These are phyloP conservation scores for Lycodopsis pacificus DNA, from an alignment of 2,797 vertebrate species.

Conservation along the genomic window DNA sequence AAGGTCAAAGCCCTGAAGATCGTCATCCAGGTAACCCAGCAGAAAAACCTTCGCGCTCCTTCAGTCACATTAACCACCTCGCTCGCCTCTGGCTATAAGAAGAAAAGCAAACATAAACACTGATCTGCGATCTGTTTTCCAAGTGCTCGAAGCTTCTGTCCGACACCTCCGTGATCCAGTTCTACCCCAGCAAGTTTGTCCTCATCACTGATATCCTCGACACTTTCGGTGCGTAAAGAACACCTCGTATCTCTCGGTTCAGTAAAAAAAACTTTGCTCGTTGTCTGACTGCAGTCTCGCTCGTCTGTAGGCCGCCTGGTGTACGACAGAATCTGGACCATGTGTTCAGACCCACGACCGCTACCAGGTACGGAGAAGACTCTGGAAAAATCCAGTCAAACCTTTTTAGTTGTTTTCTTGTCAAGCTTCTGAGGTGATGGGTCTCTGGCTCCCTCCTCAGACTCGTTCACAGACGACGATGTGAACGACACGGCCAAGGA, in stretches of 20 bases:
- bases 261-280: neutral
- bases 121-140: constrained; percentile 36
- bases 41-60: neutral
- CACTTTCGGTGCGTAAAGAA: constrained; percentile 91
- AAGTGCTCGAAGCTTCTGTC: constrained; percentile 98
- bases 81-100: neutral
- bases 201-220: constrained; percentile 98
- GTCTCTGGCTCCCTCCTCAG: constrained; percentile 69
- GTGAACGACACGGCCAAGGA: constrained; percentile 96
- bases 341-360: constrained; percentile 88
- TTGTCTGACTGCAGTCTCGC: constrained; percentile 1
- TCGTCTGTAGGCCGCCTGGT: constrained; percentile 90
- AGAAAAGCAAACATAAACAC: neutral
- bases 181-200: constrained; percentile 99
- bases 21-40: constrained; percentile 91
- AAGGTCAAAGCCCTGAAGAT: constrained; percentile 99
- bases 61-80: neutral
- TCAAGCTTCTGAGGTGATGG: neutral
- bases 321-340: constrained; percentile 95
- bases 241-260: neutral
- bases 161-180: constrained; percentile 96
- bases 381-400: neutral
- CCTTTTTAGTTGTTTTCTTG: no score
- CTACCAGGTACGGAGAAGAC: constrained; percentile 83
- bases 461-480: constrained; percentile 90